These are phyloP conservation scores for Bimastos eiseni DNA, from an alignment of 2,888 invertebrate species.

Conservation along the genomic window DNA sequence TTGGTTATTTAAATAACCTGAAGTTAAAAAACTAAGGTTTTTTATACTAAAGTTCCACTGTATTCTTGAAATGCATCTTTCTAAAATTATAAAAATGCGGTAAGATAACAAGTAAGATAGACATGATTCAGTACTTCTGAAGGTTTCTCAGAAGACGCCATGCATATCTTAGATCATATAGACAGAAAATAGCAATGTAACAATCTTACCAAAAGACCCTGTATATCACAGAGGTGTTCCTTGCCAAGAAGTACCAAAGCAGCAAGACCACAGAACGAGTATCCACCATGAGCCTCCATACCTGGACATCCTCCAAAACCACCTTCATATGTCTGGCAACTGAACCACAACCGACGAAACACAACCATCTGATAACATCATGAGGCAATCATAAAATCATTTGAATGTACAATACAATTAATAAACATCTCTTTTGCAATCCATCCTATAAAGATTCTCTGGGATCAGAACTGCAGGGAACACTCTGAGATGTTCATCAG, in stretches of 20 bases:
- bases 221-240: constrained; percentile 75
- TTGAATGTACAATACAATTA: neutral
- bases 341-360: constrained; percentile 49
- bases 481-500: no score
- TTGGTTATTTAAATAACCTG: no score
- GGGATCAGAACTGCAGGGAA: no score
- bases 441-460: no score
- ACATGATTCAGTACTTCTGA: neutral
- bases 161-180: neutral
- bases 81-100: neutral
- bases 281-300: constrained; percentile 99
- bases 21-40: no score
- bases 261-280: constrained; percentile 94
- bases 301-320: constrained; percentile 93
- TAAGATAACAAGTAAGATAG: neutral
- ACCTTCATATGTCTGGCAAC: constrained; percentile 97
- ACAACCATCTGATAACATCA: neutral
- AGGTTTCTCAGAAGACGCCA: neutral
- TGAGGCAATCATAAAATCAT: neutral
- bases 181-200: neutral
- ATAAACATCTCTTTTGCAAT: neutral
- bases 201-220: constrained; percentile 68
- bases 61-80: no score
- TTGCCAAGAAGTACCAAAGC: constrained; percentile 80
- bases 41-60: no score